Percentiles rank a stretch among this genome's conserved stretches.
Conservation (phyloP, 2,113 vertebrate genomes). For the Gila orcuttii region DNA sequence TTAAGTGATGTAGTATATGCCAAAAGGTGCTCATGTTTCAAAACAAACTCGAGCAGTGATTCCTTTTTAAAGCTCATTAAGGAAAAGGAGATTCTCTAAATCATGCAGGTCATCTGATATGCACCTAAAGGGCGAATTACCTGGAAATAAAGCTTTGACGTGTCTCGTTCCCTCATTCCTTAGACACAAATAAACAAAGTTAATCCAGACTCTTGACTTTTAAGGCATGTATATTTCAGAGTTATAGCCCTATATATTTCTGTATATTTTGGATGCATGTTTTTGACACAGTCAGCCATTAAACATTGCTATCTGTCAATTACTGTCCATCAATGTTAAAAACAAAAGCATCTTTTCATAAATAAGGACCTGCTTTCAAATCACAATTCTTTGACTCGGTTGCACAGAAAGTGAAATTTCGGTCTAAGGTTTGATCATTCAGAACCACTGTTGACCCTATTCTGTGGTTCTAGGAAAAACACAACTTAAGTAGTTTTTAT, state of each 20-base stretch:
- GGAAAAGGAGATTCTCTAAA: constrained; percentile 27
- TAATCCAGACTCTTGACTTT: constrained; percentile 5
- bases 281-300: background rate
- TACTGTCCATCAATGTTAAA: background rate
- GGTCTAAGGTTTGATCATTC: background rate
- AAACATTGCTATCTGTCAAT: background rate
- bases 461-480: background rate
- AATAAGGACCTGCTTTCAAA: background rate
- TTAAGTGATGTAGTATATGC: constrained; percentile 52
- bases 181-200: constrained; percentile 32
- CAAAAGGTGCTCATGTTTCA: constrained; percentile 55
- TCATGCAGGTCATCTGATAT: constrained; percentile 33
- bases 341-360: background rate
- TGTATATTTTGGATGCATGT: background rate
- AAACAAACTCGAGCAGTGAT: constrained; percentile 45
- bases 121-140: background rate
- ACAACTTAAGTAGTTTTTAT: constrained; percentile 8
- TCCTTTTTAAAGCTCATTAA: constrained; percentile 45
- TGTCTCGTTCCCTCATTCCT: background rate
- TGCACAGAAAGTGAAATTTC: no score
- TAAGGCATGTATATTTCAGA: background rate
- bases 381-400: background rate
- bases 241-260: background rate
- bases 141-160: constrained; percentile 36
- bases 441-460: background rate